A percentile compares a stretch with the other conserved stretches of the same genome.
Conservation (phyloP, 1,140 invertebrate species). For the Hormaphis cornu region DNA sequence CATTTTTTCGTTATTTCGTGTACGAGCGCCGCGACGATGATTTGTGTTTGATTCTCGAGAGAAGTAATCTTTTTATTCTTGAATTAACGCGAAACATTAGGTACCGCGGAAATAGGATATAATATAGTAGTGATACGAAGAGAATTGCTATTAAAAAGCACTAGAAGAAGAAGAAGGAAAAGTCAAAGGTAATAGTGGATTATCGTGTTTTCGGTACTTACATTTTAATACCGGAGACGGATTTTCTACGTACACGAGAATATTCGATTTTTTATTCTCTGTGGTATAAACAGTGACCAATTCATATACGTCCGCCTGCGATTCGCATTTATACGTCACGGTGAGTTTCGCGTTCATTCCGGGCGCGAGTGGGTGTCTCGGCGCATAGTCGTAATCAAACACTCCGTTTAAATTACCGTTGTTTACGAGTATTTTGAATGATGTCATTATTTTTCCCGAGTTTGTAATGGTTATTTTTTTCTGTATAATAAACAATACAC, state of each 20-base stretch:
- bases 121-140: too few species aligned
- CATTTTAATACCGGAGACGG: background rate
- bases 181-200: too few species aligned
- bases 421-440: background rate
- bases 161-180: too few species aligned
- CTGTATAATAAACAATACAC: background rate
- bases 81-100: too few species aligned
- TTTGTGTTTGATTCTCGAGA: too few species aligned
- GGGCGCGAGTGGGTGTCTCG: background rate
- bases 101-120: too few species aligned
- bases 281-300: background rate
- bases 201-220: too few species aligned
- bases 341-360: background rate
- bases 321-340: background rate
- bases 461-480: background rate
- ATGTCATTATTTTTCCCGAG: background rate
- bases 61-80: too few species aligned
- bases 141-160: too few species aligned
- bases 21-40: too few species aligned
- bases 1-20: too few species aligned
- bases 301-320: background rate
- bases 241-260: background rate
- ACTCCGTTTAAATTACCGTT: background rate
- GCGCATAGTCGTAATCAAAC: background rate
- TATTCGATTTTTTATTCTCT: background rate